Conservation (phyloP, 2,797 vertebrate genomes). For the Rallus crepitans region DNA sequence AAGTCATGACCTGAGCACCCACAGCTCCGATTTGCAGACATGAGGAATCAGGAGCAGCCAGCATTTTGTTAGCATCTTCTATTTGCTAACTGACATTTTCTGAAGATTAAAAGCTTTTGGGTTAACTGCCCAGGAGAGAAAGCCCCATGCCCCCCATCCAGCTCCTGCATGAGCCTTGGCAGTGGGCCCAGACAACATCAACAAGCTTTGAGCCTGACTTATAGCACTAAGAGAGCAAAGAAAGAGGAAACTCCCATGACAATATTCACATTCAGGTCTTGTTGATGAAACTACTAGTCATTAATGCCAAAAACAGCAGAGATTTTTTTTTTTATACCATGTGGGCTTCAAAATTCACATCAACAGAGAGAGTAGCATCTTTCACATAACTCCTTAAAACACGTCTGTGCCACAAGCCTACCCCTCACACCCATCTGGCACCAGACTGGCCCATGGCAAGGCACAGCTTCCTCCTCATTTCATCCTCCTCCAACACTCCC, state of each 20-base stretch:
- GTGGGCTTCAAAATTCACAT: background rate
- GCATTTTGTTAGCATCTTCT: slow-evolving; percentile 4
- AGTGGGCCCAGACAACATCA: background rate
- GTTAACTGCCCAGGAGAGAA: background rate
- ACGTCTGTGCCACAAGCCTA: background rate
- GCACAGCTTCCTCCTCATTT: slow-evolving; percentile 48
- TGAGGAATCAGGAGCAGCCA: background rate
- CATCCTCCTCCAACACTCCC: slow-evolving; percentile 56
- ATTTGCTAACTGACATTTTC: slow-evolving; percentile 41
- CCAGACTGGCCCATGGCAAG: background rate
- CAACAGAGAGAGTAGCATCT: slow-evolving; percentile 20
- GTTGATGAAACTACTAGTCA: slow-evolving; percentile 38
- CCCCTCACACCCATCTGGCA: slow-evolving; percentile 54
- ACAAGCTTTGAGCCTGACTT: slow-evolving; percentile 20
- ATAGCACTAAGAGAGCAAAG: background rate
- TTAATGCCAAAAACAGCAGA: slow-evolving; percentile 32
- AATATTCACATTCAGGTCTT: slow-evolving; percentile 30
- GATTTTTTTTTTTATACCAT: background rate
- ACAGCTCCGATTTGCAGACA: background rate
- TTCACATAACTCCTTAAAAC: background rate
- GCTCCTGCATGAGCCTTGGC: slow-evolving; percentile 13
- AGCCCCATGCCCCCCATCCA: background rate
- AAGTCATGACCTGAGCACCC: background rate
- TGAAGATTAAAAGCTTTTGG: slow-evolving; percentile 21
- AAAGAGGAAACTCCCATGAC: slow-evolving; percentile 38